A percentile compares a stretch with the other conserved stretches of the same genome.
These are phyloP conservation scores for Camponotus fellah DNA, from an alignment of 2,888 invertebrate genomes.

Conservation along the genomic window DNA sequence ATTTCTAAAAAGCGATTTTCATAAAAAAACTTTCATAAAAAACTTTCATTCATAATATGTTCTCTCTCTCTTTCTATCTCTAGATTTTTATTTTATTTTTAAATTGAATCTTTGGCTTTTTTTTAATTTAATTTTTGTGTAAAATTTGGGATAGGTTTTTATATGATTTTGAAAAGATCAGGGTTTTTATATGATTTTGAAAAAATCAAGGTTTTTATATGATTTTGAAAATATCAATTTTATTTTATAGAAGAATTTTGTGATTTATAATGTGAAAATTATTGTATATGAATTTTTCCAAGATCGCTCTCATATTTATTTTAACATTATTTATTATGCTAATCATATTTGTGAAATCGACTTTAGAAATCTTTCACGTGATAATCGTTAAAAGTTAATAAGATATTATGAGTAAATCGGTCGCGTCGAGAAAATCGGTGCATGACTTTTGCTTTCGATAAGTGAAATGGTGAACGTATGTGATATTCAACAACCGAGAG, in stretches of 20 bases:
- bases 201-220: background rate
- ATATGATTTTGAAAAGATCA: background rate
- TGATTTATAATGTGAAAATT: background rate
- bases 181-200: background rate
- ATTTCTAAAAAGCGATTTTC: background rate
- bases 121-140: background rate
- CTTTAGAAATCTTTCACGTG: background rate
- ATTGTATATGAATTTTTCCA: background rate
- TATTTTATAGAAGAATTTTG: background rate
- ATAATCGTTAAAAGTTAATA: conserved; percentile 19
- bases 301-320: background rate
- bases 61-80: background rate
- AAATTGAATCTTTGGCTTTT: background rate
- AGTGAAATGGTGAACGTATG: conserved; percentile 24
- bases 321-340: background rate
- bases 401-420: background rate
- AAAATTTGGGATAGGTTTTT: background rate
- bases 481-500: background rate
- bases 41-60: background rate
- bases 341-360: conserved; percentile 12
- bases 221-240: background rate
- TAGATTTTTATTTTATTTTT: background rate
- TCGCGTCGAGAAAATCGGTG: conserved; percentile 40
- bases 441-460: background rate
- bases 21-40: conserved; percentile 2